Evolutionary conservation across 2,888 invertebrate species (phyloP), one percentile per base, ranked within the genome.

Genomic region (Epistrophella euchroma): DNA sequence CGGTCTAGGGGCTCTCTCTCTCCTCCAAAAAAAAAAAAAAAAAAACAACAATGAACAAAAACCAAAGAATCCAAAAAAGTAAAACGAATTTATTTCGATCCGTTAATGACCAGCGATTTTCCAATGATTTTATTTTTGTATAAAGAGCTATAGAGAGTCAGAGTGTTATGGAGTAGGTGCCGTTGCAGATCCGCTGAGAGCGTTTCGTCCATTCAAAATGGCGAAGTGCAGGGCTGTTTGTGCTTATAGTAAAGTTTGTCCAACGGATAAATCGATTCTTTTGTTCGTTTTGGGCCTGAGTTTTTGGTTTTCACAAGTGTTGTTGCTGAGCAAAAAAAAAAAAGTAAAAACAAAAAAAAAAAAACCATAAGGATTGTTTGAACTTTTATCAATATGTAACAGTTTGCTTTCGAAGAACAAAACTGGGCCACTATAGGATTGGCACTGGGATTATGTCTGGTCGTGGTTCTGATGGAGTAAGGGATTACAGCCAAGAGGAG

Each of bases 81-180:
- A 80, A 68, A 76, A 25, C 66, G 80, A 80, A 85, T 85, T 79
- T 85, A 85, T 85, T 76, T 80, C 60, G 71, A 80, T 74, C 66
- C 66, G 76, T 76, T 80, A 80, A 80, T 85, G 84, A 85, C 84
- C 84, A 80, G 55, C 80, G 75, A 80, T 80, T 85, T 85, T 80
- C 84, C 84, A 85, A 84, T 84, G 70, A 75, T 79, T 84, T 85
- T 80, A 47, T 60, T 52, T 52, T 25, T 25, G 2, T 50, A 6
- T 22, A 17, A 2, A 17, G 62, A 15, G 22, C 28, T 58, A 32
- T 22, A n/a, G 17, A 13, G 17, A 13, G 22, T 15, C 22, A 47
- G 25, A 25, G 43, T 50, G 47, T 35, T 47, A 28, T 47, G 6
- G 50, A 64, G 25, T 45, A 47, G 37, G 55, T 60, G 52, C 13